Base-by-base conservation (phyloP, 1,140 invertebrate species). In the Pinna nobilis region DNA sequence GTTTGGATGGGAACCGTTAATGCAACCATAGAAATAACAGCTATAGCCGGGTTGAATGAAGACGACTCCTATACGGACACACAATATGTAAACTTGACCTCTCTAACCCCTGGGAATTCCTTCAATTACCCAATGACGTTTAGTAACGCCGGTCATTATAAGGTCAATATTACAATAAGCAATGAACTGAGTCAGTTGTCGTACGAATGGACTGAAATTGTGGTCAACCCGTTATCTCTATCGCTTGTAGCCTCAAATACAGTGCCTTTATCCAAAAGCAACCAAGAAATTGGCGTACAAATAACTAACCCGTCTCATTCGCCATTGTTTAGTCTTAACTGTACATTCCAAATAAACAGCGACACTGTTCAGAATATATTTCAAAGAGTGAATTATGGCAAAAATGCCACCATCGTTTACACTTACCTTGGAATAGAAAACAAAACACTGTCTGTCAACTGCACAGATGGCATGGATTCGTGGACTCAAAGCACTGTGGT, bases 381-480 rank as follows among this genome's bases (percentile, higher is more conserved):
- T 28, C 11, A 32, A 18, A 23, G 23, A 30, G 39, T 69, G 37
- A 33, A 18, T 39, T 44, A 47, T 30, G 53, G 66, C 18, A 41
- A 30, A n/a, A 69, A 69, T 28, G 23, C 39, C 18, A 69, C 66
- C 11, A 57, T 69, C 15, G 30, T 13, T n/a, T 57, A 69, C n/a
- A 25, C 35, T 30, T 69, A 57, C 20, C 3, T 47, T 32, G 66
- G 66, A 5, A 49, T 49, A 13, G 66, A 39, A 25, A 69, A 69
- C 53, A 69, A 69, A 18, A 69, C 66, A 4, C 20, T 69, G 3
- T 57, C 66, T 4, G 51, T 59, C 25, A 69, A 57, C 23, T 69
- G 66, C 47, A 44, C 37, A 5, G 59, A 69, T n/a, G 59, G 37
- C 13, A 28, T 69, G 9, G 30, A 25, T 9, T 44, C n/a, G 13